phyloP scores from a whole-genome alignment of 2,797 vertebrate species.

The Distichodus sexfasciatus region DNA sequence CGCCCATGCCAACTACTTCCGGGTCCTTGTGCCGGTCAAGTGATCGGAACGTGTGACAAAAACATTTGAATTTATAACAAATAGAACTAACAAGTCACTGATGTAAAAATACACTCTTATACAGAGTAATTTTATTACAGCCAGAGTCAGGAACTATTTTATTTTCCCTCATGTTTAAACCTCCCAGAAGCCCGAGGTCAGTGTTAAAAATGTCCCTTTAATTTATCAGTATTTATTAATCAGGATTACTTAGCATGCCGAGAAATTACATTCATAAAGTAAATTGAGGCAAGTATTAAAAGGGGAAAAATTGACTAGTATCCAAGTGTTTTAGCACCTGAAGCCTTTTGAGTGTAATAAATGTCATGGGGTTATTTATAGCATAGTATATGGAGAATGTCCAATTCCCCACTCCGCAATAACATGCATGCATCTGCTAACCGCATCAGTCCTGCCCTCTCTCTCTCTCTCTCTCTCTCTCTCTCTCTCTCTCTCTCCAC shows the following conservation, averaged over 20 bases:
- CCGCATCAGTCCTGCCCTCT: slow-evolving; percentile 76
- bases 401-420: slow-evolving; percentile 85
- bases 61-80: too few species aligned
- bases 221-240: slow-evolving; percentile 8
- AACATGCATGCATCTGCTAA: slow-evolving; percentile 91
- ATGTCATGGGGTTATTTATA: slow-evolving; percentile 94
- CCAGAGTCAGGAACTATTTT: too few species aligned
- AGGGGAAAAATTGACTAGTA: slow-evolving; percentile 70
- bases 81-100: too few species aligned
- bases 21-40: too few species aligned
- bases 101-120: too few species aligned
- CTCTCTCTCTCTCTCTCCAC: slow-evolving; percentile 8
- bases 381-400: slow-evolving; percentile 88
- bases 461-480: slow-evolving; percentile 30
- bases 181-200: too few species aligned
- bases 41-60: too few species aligned
- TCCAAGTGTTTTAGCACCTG: slow-evolving; percentile 96
- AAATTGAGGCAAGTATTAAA: slow-evolving; percentile 36
- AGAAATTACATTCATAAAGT: slow-evolving; percentile 25
- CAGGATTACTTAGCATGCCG: slow-evolving; percentile 15
- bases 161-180: too few species aligned
- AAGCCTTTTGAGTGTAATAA: slow-evolving; percentile 92
- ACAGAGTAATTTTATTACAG: too few species aligned
- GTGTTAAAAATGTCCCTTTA: too few species aligned
- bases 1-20: too few species aligned